Base-by-base conservation (phyloP, 1,140 invertebrate genomes). In the Archivesica marissinica region DNA sequence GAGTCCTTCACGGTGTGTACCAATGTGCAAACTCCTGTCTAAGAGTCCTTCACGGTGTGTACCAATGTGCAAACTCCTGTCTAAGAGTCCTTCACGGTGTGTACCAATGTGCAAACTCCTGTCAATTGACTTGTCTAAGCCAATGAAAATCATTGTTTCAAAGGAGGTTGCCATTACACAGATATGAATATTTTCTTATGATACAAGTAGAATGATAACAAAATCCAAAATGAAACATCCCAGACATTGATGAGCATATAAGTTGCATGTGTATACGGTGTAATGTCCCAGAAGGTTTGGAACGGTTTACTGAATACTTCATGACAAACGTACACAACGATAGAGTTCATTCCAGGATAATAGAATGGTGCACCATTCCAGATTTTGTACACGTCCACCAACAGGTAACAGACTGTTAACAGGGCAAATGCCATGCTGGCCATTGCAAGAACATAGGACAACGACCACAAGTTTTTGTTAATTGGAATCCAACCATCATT, bases 391-490 rank as follows among this genome's bases (percentile, higher is more conserved):
- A 97, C 96, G 92, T 99, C 98, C 0, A 98, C 96, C 17, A 97
- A 89, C 20, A 97, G 93, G 93, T 97, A 98, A 84, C 97, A 96
- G 52, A 96, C 91, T 3, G 95, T 95, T 4, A 98, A 95, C 0
- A 98, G 88, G 0, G 96, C 89, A 88, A 97, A 96, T 7, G 96
- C 97, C 87, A 91, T 79, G 28, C 96, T 95, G 15, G 96, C 96
- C 0, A 97, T 97, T 0, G 96, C 95, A 13, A 97, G 94, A 0
- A 97, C 96, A 94, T 96, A 99, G 0, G 97, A 98, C 1, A 98
- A 92, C 0, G 98, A 97, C 97, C 97, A 98, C 30, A 99, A 94
- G 91, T 97, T 97, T 94, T 98, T 98, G 92, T 97, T 98, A 1
- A 98, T 92, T 25, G 97, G 97, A 85, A 98, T 97, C 0, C 96